Evolutionary conservation across 2,888 invertebrate genomes (phyloP).

Genomic region (Sesia bembeciformis): DNA sequence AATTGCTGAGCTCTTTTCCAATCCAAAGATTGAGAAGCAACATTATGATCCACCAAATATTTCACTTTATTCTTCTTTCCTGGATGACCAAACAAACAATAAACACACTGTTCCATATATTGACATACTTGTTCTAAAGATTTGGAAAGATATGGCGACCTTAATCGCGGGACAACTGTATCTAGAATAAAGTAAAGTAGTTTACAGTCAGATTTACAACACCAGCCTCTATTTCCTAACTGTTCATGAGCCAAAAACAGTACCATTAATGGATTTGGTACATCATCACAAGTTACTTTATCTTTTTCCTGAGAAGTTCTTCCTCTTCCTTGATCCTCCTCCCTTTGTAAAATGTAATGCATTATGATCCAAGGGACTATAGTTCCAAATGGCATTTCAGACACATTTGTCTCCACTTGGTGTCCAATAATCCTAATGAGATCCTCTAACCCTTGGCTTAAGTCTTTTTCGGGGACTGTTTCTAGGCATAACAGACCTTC

Average conservation of each 20-base stretch:
- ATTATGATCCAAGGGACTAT: conserved; percentile 89
- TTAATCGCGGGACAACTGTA: conserved; percentile 79
- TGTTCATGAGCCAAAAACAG: conserved; percentile 90
- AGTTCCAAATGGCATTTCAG: conserved; percentile 80
- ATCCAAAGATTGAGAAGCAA: conserved; percentile 78
- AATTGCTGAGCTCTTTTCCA: conserved; percentile 84
- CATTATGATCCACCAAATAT: conserved; percentile 84
- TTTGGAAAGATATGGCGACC: conserved; percentile 77
- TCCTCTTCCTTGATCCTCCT: conserved; percentile 80
- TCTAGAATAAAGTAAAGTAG: conserved; percentile 86
- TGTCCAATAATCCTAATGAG: conserved; percentile 84
- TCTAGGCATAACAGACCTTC: conserved; percentile 67
- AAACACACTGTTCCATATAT: conserved; percentile 87
- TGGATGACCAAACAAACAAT: conserved; percentile 90
- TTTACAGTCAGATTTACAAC: conserved; percentile 83
- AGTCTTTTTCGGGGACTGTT: conserved; percentile 71
- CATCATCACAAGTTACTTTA: conserved; percentile 66
- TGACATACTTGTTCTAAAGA: conserved; percentile 81
- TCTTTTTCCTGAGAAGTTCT: conserved; percentile 49
- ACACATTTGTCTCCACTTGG: conserved; percentile 82
- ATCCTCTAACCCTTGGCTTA: conserved; percentile 81
- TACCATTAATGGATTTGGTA: conserved; percentile 83
- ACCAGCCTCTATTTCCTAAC: conserved; percentile 84
- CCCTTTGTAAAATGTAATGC: conserved; percentile 84
- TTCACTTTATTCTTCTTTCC: conserved; percentile 76